Conservation (phyloP, 2,797 vertebrate genomes). For the Pelodytes ibericus region DNA sequence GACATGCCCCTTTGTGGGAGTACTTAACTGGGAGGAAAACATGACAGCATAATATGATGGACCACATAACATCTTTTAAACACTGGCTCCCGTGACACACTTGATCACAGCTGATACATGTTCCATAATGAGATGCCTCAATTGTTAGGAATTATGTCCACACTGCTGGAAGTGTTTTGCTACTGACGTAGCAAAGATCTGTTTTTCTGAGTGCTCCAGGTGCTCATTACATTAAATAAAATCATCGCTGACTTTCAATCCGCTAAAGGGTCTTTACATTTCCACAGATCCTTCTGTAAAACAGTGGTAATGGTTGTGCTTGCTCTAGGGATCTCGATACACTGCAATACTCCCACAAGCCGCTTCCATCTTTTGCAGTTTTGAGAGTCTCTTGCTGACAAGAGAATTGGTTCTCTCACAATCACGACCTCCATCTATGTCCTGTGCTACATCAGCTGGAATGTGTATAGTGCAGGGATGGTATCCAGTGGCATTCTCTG, state of each 20-base stretch:
- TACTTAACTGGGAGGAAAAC: too few relatives aligned
- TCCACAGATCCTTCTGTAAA: slow-evolving; percentile 96
- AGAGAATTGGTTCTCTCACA: slow-evolving; percentile 93
- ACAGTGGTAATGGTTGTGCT: slow-evolving; percentile 92
- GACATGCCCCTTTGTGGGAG: too few relatives aligned
- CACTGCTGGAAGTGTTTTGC: too few relatives aligned
- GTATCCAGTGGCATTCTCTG: slow-evolving; percentile 80
- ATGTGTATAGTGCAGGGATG: slow-evolving; percentile 84
- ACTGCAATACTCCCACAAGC: slow-evolving; percentile 93
- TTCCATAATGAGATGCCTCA: too few relatives aligned
- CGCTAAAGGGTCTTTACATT: slow-evolving; percentile 92
- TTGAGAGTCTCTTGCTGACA: slow-evolving; percentile 82
- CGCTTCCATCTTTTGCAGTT: slow-evolving; percentile 96
- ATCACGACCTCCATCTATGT: slow-evolving; percentile 96
- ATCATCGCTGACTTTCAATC: slow-evolving; percentile 81
- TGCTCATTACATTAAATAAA: too few relatives aligned
- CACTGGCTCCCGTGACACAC: too few relatives aligned
- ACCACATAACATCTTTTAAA: too few relatives aligned
- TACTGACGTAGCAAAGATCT: too few relatives aligned
- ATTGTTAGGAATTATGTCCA: too few relatives aligned
- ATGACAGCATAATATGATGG: too few relatives aligned
- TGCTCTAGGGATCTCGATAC: slow-evolving; percentile 91
- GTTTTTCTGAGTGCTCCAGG: too few relatives aligned
- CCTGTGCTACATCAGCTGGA: slow-evolving; percentile 91
- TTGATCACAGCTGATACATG: too few relatives aligned